Evolutionary conservation across 2,888 invertebrate species (phyloP).

Genomic region (Eurytoma californica): DNA sequence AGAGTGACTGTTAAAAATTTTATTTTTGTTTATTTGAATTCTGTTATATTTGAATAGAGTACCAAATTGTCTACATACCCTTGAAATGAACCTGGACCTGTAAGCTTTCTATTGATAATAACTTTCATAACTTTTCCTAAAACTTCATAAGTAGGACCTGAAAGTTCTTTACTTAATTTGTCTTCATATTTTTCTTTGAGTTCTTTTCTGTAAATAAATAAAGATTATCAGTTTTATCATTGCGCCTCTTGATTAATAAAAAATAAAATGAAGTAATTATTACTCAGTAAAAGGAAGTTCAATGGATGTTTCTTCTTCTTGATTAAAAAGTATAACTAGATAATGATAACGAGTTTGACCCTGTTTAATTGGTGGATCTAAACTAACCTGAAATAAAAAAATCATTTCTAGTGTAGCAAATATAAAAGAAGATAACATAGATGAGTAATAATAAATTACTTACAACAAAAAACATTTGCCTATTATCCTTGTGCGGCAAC

Average conservation of each 20-base stretch:
- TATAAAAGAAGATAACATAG: conserved; percentile 17
- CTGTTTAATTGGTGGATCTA: conserved; percentile 99
- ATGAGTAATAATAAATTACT: conserved; percentile 61
- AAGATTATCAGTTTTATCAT: conserved; percentile 19
- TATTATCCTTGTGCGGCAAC: conserved; percentile 96
- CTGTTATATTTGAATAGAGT: neutral
- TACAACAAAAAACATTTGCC: conserved; percentile 98
- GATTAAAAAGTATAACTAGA: conserved; percentile 93
- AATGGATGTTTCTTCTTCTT: conserved; percentile 94
- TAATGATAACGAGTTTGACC: conserved; percentile 99
- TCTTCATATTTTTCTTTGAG: conserved; percentile 94
- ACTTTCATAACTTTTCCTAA: conserved; percentile 97
- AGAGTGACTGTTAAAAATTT: conserved; percentile 64
- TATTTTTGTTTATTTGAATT: conserved; percentile 14
- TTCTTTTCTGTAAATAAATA: conserved; percentile 82
- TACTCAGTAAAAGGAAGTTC: conserved; percentile 95
- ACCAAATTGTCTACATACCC: conserved; percentile 79
- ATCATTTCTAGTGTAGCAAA: neutral
- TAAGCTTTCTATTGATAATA: conserved; percentile 94
- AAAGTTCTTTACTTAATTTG: conserved; percentile 91
- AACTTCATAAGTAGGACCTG: conserved; percentile 96
- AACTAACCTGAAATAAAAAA: conserved; percentile 78
- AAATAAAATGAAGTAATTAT: conserved; percentile 67
- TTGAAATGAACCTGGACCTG: conserved; percentile 93
- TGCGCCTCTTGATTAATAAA: neutral